Base-by-base conservation (phyloP, 1,140 invertebrate genomes). In the Chionoecetes opilio region DNA sequence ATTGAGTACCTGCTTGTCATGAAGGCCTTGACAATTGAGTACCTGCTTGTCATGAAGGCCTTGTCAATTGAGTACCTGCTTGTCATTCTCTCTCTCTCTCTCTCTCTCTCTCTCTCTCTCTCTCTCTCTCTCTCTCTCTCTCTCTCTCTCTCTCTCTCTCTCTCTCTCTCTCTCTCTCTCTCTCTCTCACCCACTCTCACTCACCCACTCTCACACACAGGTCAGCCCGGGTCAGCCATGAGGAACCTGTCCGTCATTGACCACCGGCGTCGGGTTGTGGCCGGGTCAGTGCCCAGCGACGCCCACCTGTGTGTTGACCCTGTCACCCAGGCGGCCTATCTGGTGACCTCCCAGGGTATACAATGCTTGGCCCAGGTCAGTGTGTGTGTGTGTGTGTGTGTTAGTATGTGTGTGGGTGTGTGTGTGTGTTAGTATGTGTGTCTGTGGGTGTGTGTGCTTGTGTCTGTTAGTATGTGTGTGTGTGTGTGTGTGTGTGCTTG, bases 221-320 rank as follows among this genome's bases (percentile, higher is more conserved):
- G 32, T 14, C 32, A 35, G n/a, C n/a, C n/a, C n/a, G n/a, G n/a
- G n/a, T n/a, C 37, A 17, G n/a, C 14, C 34, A 90, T 90, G 88
- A 37, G 88, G 37, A 90, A 90, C 37, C 38, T 90, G 1, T 2
- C 2, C 0, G 0, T 90, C 0, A 38, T 38, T 21, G 88, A 90
- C 37, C 88, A 90, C 11, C 37, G 88, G 8, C 9, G 88, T 0
- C 34, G 11, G 9, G 29, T 11, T 31, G 86, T 37, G 2, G 29
- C 9, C 46, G 6, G 29, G 35, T 0, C 37, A 0, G 88, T 46
- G 29, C 88, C 88, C 46, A 29, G 88, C 3, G 29, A 41, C 14
- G 63, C 63, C 63, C 21, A n/a, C 21, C 88, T 90, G 88, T 90
- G 88, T 90, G 88, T 90, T 37, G 88, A 90, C 88, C 88, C 88